Base-by-base conservation (phyloP, 2,797 vertebrate species). In the Furcifer pardalis region DNA sequence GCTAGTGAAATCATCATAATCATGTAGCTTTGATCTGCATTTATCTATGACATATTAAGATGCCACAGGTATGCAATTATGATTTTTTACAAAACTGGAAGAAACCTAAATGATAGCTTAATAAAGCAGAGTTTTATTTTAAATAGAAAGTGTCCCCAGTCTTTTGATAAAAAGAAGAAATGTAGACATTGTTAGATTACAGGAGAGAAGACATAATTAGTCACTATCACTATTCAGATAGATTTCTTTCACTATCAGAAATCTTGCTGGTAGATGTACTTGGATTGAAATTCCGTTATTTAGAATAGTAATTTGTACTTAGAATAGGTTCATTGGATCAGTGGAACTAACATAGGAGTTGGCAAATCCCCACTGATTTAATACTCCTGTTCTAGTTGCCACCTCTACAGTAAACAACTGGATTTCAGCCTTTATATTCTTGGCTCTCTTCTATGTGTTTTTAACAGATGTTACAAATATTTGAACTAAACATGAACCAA, bases 61-160 rank as follows among this genome's bases (percentile, higher is more conserved):
- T 91, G 91, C 88, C 88, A 89, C 49, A 94, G 90, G 77, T 91
- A 91, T 94, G 90, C 86, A 94, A 91, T 93, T 93, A 90, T 19
- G 2, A 92, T 88, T 91, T 94, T n/a, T n/a, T 89, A 23, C 74
- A 89, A 94, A 91, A n/a, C n/a, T 87, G 82, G 84, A 93, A 93
- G 84, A 92, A 90, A 86, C 75, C 90, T 85, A 90, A 92, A 92
- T 91, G 83, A 84, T n/a, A 65, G 56, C 69, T 85, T 89, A 89
- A 93, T 89, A 86, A 94, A 91, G 79, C 25, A 83, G 32, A 56
- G 56, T n/a, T 91, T 93, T 94, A 76, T 93, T 92, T 93, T 77
- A 88, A 89, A 92, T 2, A 80, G 90, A 80, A 56, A 90, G 77
- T 86, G 35, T 5, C 30, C 21, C 37, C 46, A 10, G 15, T 3